Percentiles rank a stretch among this genome's conserved stretches.
phyloP scores from a whole-genome alignment of 2,888 invertebrate species.

The Polyploca ridens region DNA sequence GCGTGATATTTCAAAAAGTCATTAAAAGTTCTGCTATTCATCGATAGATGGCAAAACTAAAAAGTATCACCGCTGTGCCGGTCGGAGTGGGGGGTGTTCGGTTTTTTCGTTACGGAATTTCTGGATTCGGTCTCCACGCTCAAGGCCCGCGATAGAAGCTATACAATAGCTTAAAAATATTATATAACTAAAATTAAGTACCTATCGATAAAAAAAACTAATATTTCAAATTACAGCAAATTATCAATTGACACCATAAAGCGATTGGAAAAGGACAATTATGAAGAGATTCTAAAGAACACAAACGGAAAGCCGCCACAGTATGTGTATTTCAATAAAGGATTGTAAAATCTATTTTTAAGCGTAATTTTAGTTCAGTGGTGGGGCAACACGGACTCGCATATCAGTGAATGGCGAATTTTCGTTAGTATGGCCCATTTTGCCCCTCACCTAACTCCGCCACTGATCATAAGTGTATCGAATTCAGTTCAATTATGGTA shows the following conservation, averaged over 20 bases:
- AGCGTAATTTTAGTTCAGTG: neutral
- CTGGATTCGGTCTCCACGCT: no score
- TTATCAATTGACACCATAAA: conserved; percentile 89
- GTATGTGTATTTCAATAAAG: conserved; percentile 94
- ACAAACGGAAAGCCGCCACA: conserved; percentile 87
- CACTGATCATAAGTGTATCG: neutral
- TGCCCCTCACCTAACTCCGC: neutral
- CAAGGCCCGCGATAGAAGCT: no score
- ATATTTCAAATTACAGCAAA: conserved; percentile 80
- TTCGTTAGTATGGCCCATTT: neutral
- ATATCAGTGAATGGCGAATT: no score
- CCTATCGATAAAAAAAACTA: conserved; percentile 6
- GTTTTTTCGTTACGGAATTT: no score
- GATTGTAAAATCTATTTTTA: conserved; percentile 84
- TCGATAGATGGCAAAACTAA: no score
- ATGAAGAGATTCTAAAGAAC: conserved; percentile 87
- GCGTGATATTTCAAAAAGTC: no score
- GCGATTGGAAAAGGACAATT: conserved; percentile 89
- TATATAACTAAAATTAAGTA: no score
- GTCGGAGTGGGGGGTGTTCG: no score
- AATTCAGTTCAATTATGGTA: neutral
- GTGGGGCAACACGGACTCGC: conserved; percentile 18
- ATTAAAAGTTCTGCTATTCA: no score
- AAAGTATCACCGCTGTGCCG: no score
- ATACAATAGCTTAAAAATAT: no score